Evolutionary conservation across 2,797 vertebrate genomes (phyloP), one percentile per base, ranked within the genome.

Genomic region (Halcyon smyrnensis): DNA sequence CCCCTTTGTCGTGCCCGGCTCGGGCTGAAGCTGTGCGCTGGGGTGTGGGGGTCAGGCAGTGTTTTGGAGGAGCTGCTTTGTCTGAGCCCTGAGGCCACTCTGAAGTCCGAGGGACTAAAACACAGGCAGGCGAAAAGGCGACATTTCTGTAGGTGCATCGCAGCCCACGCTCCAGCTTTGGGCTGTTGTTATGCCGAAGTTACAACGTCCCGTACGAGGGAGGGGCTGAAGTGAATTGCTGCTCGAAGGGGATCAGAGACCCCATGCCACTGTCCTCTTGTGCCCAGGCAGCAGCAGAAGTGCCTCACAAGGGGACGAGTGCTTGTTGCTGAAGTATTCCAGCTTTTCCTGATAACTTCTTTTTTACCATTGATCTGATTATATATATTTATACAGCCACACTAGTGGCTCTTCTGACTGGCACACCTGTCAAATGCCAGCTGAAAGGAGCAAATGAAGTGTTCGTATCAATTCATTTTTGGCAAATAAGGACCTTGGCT

Each of bases 101-200:
- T 41, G 9, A 51, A 78, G 19, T 41, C 74, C 0, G 19, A 34
- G 59, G 59, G 43, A 6, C 8, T 18, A 1, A 36, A 59, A 27
- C 0, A 8, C 41, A 9, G 0, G 0, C 27, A 0, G 27, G 41
- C 1, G 3, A 9, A 50, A 20, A 18, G 32, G 41, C 32, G 1
- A 0, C 32, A 0, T 36, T 46, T 6, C 41, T 3, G 0, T 2
- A 1, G 71, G 39, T 7, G 48, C 63, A 4, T 34, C 28, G 1
- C 56, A 12, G 54, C 57, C 41, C 36, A 5, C 11, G 6, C 36
- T 51, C 56, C 34, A 0, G 56, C 37, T 43, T 15, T 1, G 12
- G 32, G 53, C 34, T 45, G 67, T 1, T 78, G 68, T 60, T 7
- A 1, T 30, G 73, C 27, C 62, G 0, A 17, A 83, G 41, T 74